Evolutionary conservation across 2,113 vertebrate genomes (phyloP), one percentile per base, ranked within the genome.

Genomic region (Colossoma macropomum): DNA sequence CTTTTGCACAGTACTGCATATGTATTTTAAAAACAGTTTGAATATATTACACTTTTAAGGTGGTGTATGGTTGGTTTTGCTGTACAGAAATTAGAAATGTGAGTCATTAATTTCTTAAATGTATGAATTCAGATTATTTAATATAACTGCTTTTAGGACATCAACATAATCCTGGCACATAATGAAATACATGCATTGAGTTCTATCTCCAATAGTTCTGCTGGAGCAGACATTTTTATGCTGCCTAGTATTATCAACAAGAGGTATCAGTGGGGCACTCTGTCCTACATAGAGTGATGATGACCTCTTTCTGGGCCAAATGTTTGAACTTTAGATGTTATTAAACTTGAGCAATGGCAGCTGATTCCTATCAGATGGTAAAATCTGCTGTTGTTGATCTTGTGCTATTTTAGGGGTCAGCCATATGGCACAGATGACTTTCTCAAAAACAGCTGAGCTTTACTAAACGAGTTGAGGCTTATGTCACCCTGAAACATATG

Each of bases 321-420:
- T 4, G 32, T 41, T 27, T 41, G 60, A 41, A n/a, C 54, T 52
- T 75, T n/a, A 41, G 68, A 41, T n/a, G 34, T 71, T 71, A 41
- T n/a, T 41, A 41, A 25, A 45, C 68, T 71, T 45, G 34, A n/a
- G 68, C 68, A 25, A 25, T 71, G 68, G 68, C 68, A 71, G 68
- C 68, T 71, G 21, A 71, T 23, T 23, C 34, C 25, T 23, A 45
- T 71, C 34, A 71, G 68, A 71, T 71, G 68, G 68, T 38, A 12
- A 45, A 71, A 71, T 45, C 34, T 71, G 68, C 68, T 41, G 21
- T n/a, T 45, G 34, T 41, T 71, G 68, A 71, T 71, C 68, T 71
- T 71, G 68, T 17, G 19, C 68, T 71, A 71, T 71, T 71, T 71
- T 25, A 12, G 68, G 68, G 38, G 34, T n/a, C n/a, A 41, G 68